Conservation (phyloP, 2,797 vertebrate genomes). For the Heliangelus exortis region DNA sequence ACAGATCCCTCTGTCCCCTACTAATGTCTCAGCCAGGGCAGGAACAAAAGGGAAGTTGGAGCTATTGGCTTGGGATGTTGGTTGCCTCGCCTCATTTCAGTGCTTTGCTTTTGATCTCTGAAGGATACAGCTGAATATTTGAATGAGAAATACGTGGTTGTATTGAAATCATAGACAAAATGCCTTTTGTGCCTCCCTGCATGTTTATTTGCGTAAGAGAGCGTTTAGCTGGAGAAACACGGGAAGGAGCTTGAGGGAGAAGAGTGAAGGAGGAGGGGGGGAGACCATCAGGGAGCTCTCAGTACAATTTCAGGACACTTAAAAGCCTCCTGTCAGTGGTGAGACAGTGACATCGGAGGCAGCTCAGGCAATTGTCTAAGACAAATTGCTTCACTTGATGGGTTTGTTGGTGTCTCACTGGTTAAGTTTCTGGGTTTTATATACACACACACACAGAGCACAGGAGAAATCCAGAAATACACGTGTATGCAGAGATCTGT, state of each 20-base stretch:
- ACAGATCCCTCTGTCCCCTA: rapidly evolving
- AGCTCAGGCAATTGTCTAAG: slow-evolving; percentile 31
- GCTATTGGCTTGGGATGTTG: not conserved
- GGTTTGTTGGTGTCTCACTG: not conserved
- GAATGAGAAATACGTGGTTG: slow-evolving; percentile 14
- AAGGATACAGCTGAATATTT: slow-evolving; percentile 37
- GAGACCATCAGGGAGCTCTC: not conserved
- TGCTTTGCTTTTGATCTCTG: slow-evolving; percentile 9
- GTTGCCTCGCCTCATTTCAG: not conserved
- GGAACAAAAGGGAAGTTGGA: not conserved
- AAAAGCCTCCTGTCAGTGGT: slow-evolving; percentile 23
- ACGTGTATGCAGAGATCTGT: not conserved
- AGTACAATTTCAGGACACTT: slow-evolving; percentile 45
- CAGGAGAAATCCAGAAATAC: not conserved
- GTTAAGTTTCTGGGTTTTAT: slow-evolving; percentile 18
- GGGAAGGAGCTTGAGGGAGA: slow-evolving; percentile 16
- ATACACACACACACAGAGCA: not conserved
- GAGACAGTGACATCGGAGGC: not conserved
- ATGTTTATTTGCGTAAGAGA: slow-evolving; percentile 45
- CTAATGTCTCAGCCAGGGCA: not conserved
- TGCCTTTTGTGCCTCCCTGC: slow-evolving; percentile 48
- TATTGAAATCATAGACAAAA: slow-evolving; percentile 44
- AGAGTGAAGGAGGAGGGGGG: not conserved
- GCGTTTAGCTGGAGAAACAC: slow-evolving; percentile 47
- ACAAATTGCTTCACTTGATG: not conserved